A percentile compares a stretch with the other conserved stretches of the same genome.
These are phyloP conservation scores for Meta bourneti DNA, from an alignment of 2,888 invertebrate genomes.

Conservation along the genomic window DNA sequence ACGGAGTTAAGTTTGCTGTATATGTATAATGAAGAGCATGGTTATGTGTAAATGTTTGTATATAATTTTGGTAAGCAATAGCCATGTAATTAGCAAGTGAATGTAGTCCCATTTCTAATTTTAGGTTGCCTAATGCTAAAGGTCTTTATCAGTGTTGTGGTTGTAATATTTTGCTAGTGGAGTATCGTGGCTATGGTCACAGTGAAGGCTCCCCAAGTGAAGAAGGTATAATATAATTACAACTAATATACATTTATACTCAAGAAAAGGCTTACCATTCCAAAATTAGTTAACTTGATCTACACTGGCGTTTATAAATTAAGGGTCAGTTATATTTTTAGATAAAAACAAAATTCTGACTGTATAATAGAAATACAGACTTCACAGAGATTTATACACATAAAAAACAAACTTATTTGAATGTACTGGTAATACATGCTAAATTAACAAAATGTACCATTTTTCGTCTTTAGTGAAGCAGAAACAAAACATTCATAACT, in stretches of 20 bases:
- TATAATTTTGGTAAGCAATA: background rate
- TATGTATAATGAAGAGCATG: too few species aligned
- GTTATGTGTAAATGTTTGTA: background rate
- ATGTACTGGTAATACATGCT: too few species aligned
- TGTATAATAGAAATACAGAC: too few species aligned
- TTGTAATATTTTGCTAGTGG: constrained; percentile 94
- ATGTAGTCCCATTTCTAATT: constrained; percentile 53
- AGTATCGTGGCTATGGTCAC: constrained; percentile 96
- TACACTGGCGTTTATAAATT: background rate
- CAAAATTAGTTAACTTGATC: background rate
- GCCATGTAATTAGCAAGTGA: too few species aligned
- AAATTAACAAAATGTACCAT: too few species aligned
- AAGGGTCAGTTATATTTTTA: too few species aligned
- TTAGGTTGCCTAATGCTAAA: constrained; percentile 91
- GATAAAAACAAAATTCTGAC: too few species aligned
- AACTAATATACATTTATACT: background rate
- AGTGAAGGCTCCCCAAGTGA: constrained; percentile 93
- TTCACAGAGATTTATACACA: too few species aligned
- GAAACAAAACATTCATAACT: too few species aligned
- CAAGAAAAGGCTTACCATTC: background rate
- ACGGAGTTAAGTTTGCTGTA: too few species aligned
- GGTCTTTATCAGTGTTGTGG: constrained; percentile 90
- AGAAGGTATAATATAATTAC: constrained; percentile 79
- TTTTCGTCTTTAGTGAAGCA: too few species aligned
- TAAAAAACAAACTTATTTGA: too few species aligned